phyloP scores from a whole-genome alignment of 1,140 invertebrate genomes.

The Drosophila eugracilis region DNA sequence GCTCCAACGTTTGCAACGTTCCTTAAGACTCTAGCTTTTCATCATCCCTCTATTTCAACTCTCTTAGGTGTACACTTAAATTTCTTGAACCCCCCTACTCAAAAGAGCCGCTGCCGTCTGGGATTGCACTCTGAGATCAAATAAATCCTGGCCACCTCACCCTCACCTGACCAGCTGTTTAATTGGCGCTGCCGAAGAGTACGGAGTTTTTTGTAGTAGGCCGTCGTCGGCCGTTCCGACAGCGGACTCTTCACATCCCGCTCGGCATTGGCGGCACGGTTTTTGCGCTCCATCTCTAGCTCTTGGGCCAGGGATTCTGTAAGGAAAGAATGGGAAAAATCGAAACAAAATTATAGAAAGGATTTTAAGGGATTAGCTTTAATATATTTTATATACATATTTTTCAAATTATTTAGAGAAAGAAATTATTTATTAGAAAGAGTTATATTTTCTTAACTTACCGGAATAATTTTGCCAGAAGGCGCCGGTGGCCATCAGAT shows the following conservation, averaged over 20 bases:
- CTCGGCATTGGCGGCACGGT: slow-evolving; percentile 91
- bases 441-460: slow-evolving; percentile 85
- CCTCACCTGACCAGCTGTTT: slow-evolving; percentile 80
- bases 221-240: slow-evolving; percentile 89
- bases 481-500: slow-evolving; percentile 90
- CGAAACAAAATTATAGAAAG: background rate
- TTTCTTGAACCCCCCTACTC: slow-evolving; percentile 11
- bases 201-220: slow-evolving; percentile 95
- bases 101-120: slow-evolving; percentile 36
- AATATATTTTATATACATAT: too few relatives aligned
- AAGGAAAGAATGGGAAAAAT: slow-evolving; percentile 34
- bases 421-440: too few relatives aligned
- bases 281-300: slow-evolving; percentile 93
- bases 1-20: slow-evolving; percentile 58
- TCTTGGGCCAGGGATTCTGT: slow-evolving; percentile 93
- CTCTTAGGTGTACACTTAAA: slow-evolving; percentile 16
- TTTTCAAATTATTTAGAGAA: too few relatives aligned
- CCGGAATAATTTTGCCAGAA: slow-evolving; percentile 96
- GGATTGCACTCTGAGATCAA: slow-evolving; percentile 84
- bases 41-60: slow-evolving; percentile 6
- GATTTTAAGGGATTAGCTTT: too few relatives aligned
- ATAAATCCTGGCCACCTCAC: slow-evolving; percentile 38
- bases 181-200: slow-evolving; percentile 93
- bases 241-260: slow-evolving; percentile 93
- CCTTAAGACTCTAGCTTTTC: slow-evolving; percentile 18